Conservation (phyloP, 2,888 invertebrate species). For the Allygus modestus region DNA sequence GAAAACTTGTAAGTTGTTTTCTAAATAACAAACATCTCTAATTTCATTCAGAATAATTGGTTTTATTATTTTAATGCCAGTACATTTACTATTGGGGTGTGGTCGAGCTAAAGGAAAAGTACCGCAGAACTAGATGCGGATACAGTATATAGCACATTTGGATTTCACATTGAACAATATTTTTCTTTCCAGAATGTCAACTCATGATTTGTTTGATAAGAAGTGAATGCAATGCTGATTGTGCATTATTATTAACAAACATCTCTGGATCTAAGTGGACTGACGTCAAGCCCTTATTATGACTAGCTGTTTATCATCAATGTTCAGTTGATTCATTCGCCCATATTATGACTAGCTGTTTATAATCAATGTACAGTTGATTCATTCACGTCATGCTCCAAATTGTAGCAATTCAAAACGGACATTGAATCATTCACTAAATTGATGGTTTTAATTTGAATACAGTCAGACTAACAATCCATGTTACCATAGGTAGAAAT, state of each 20-base stretch:
- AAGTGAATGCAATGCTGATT: background rate
- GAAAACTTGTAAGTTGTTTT: no score
- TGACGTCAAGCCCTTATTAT: background rate
- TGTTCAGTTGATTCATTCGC: background rate
- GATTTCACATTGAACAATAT: background rate
- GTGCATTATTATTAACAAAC: conserved; percentile 3
- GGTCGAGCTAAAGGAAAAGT: no score
- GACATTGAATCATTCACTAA: no score
- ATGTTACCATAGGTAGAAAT: no score
- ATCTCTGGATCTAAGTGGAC: background rate
- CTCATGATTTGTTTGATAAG: background rate
- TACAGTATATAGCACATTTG: no score
- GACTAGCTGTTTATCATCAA: background rate
- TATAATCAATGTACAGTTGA: background rate
- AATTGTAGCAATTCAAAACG: background rate
- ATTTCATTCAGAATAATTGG: no score
- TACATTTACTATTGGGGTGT: no score
- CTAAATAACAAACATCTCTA: no score
- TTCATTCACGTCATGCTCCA: conserved; percentile 21
- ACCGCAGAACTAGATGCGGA: no score
- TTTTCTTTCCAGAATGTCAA: background rate
- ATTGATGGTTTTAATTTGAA: no score
- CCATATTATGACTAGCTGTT: background rate
- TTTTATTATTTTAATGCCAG: no score
- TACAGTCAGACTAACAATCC: no score